phyloP scores from a whole-genome alignment of 2,888 invertebrate species.

The Formica aserva region DNA sequence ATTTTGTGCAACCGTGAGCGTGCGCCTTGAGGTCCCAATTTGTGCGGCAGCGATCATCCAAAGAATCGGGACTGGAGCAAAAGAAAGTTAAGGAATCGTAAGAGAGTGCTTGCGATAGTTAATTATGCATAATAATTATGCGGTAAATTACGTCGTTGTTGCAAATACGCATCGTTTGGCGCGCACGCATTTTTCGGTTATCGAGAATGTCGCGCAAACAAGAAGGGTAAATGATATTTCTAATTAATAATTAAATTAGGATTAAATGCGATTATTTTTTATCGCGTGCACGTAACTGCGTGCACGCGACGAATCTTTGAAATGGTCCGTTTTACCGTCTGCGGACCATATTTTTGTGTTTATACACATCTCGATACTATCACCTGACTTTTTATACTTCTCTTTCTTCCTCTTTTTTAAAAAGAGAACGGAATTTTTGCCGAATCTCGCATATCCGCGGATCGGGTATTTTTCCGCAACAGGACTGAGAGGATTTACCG shows the following conservation, averaged over 20 bases:
- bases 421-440: not conserved
- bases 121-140: constrained; percentile 33
- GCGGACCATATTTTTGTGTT: not conserved
- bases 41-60: not conserved
- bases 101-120: constrained; percentile 13
- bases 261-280: constrained; percentile 15
- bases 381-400: not conserved
- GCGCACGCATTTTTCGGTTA: constrained; percentile 7
- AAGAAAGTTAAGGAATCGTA: not conserved
- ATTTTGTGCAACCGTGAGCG: constrained; percentile 40
- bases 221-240: constrained; percentile 24
- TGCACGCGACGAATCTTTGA: constrained; percentile 37
- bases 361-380: not conserved
- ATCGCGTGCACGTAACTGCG: constrained; percentile 24
- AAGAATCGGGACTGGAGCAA: not conserved
- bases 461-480: constrained; percentile 38
- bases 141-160: constrained; percentile 13
- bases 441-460: constrained; percentile 18
- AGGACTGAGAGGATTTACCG: constrained; percentile 46
- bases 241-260: constrained; percentile 43
- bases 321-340: not conserved
- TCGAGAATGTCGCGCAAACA: not conserved
- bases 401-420: not conserved
- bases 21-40: constrained; percentile 30
- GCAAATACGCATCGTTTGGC: not conserved